Conservation (phyloP, 2,888 invertebrate species). For the Tachina lurida region DNA sequence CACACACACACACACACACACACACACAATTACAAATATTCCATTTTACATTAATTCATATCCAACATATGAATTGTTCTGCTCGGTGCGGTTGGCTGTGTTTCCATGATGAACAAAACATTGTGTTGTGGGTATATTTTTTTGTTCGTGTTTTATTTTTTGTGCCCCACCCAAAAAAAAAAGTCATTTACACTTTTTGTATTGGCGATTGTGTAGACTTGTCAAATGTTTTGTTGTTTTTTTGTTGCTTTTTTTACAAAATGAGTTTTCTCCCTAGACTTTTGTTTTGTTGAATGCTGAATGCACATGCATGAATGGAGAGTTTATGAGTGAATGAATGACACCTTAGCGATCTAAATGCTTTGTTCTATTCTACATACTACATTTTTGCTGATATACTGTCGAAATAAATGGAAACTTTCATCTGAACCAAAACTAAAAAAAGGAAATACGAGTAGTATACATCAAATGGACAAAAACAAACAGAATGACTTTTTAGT, state of each 20-base stretch:
- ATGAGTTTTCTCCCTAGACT: constrained; percentile 36
- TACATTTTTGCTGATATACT: constrained; percentile 18
- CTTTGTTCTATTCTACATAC: constrained; percentile 36
- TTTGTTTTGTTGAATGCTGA: constrained; percentile 15
- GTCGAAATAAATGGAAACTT: constrained; percentile 23
- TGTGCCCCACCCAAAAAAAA: constrained; percentile 58
- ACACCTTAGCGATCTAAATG: constrained; percentile 47
- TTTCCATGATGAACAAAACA: constrained; percentile 32
- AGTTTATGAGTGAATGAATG: constrained; percentile 40
- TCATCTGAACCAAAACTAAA: constrained; percentile 3
- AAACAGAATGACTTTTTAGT: constrained; percentile 27
- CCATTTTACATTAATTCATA: constrained; percentile 44
- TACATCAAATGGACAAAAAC: neutral
- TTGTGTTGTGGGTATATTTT: constrained; percentile 46
- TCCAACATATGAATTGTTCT: constrained; percentile 33
- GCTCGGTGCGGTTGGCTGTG: neutral
- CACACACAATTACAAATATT: constrained; percentile 14
- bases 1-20: neutral
- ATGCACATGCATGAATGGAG: constrained; percentile 32
- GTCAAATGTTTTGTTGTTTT: constrained; percentile 44
- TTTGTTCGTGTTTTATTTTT: constrained; percentile 22
- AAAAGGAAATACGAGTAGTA: neutral
- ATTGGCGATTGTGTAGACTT: constrained; percentile 54
- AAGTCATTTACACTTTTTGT: constrained; percentile 40
- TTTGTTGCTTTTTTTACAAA: constrained; percentile 30